Percentiles rank a stretch among this genome's conserved stretches.
phyloP scores from a whole-genome alignment of 2,888 invertebrate genomes.

The Tanypteryx hageni region DNA sequence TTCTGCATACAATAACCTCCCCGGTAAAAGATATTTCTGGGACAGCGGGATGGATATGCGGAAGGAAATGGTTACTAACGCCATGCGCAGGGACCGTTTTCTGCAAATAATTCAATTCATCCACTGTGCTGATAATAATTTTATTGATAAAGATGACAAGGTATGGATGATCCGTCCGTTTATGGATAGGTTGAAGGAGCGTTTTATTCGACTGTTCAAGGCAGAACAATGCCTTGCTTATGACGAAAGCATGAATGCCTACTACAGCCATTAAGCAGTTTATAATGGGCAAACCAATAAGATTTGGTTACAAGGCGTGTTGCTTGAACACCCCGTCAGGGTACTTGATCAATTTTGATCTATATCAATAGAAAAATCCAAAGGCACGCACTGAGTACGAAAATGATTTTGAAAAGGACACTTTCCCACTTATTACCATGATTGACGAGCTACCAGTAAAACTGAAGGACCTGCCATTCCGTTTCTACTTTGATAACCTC shows the following conservation, averaged over 20 bases:
- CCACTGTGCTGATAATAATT: conserved; percentile 69
- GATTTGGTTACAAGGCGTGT: conserved; percentile 72
- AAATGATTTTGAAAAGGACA: conserved; percentile 67
- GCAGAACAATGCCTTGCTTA: conserved; percentile 68
- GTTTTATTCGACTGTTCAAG: conserved; percentile 68
- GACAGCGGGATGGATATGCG: conserved; percentile 68
- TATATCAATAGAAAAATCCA: too few species aligned
- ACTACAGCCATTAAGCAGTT: conserved; percentile 72
- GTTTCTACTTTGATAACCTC: conserved; percentile 70
- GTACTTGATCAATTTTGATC: conserved; percentile 71
- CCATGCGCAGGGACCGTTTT: conserved; percentile 70
- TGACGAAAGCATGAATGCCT: conserved; percentile 72
- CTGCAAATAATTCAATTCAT: conserved; percentile 69
- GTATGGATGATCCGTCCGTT: conserved; percentile 70
- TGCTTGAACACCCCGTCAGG: conserved; percentile 69
- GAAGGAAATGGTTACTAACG: conserved; percentile 67
- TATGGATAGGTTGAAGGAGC: conserved; percentile 68
- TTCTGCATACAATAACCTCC: background rate
- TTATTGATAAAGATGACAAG: conserved; percentile 69
- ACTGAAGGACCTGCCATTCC: conserved; percentile 67
- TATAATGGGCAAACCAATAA: conserved; percentile 71
- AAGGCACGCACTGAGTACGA: conserved; percentile 56
- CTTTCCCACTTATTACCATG: conserved; percentile 60
- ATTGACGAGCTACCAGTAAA: conserved; percentile 67
- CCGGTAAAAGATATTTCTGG: conserved; percentile 67